Evolutionary conservation across 2,797 vertebrate genomes (phyloP), one percentile per base, ranked within the genome.

Genomic region (Orientallactaga sibirica): DNA sequence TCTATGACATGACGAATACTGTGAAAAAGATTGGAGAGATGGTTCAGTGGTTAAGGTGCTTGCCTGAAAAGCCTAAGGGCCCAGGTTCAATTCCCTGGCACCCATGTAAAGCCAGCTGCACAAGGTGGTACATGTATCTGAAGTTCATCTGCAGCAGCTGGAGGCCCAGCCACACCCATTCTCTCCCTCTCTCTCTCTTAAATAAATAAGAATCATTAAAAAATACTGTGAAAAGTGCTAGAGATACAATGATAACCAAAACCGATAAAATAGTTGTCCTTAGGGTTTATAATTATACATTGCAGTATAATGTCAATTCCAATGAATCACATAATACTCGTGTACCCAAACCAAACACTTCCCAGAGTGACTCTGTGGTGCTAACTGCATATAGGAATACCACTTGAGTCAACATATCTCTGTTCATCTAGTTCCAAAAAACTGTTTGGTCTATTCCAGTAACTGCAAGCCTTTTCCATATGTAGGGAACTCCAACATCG

Each of bases 331-430:
- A 24, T 7, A 79, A n/a, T n/a, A 52, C 20, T 75, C 43, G 74
- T 73, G 76, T 20, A 16, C 24, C 22, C 73, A 76, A 90, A 77
- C 29, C n/a, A 68, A 67, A 70, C 3, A 0, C 18, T 25, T 77
- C 24, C 9, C n/a, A 70, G 14, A 0, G 0, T 1, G 25, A 81
- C 20, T 43, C 3, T 25, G 1, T 3, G 43, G 16, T n/a, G 58
- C 70, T 82, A 5, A 71, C 1, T 78, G 66, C 33, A 68, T 22
- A 29, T 68, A 67, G 70, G 12, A 62, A 18, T 0, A 2, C 62
- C n/a, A 41, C 18, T n/a, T 61, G 83, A 91, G 18, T 78, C 29
- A 52, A 67, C n/a, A 1, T 7, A 64, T 37, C 33, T 37, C 33
- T 37, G 33, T 37, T 37, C 33, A 37, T 37, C 33, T 37, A 37